Percentiles rank a stretch among this genome's conserved stretches.
These are phyloP conservation scores for Drosophila paramelanica DNA, from an alignment of 2,888 invertebrate species.

Conservation along the genomic window DNA sequence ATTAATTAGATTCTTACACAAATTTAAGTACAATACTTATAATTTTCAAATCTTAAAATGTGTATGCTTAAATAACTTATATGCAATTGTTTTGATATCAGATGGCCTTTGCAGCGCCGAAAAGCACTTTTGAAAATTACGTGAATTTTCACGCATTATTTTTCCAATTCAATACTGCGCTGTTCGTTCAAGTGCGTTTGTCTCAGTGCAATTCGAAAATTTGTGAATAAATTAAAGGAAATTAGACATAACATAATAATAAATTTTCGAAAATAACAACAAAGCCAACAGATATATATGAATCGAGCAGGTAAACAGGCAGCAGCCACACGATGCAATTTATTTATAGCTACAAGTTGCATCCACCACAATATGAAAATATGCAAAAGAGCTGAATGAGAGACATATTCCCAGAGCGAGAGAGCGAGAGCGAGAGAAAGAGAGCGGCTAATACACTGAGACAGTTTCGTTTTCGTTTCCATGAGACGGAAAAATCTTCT, in stretches of 20 bases:
- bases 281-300: slow-evolving; percentile 25
- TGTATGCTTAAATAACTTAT: background rate
- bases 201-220: slow-evolving; percentile 34
- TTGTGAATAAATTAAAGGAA: slow-evolving; percentile 60
- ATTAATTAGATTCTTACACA: no score
- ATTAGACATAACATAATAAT: slow-evolving; percentile 70
- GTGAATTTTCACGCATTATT: slow-evolving; percentile 46
- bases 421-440: slow-evolving; percentile 7
- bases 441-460: slow-evolving; percentile 39
- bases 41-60: no score
- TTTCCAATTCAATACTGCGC: slow-evolving; percentile 33
- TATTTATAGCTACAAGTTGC: slow-evolving; percentile 61
- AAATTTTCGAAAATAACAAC: slow-evolving; percentile 38
- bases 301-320: slow-evolving; percentile 46
- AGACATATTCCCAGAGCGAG: background rate
- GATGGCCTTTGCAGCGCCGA: slow-evolving; percentile 15
- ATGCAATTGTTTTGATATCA: slow-evolving; percentile 1
- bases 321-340: slow-evolving; percentile 47
- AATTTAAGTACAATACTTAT: no score
- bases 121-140: slow-evolving; percentile 26
- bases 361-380: slow-evolving; percentile 43
- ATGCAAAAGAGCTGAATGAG: slow-evolving; percentile 34
- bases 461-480: slow-evolving; percentile 75
- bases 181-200: slow-evolving; percentile 52
- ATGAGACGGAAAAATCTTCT: slow-evolving; percentile 57